These are phyloP conservation scores for Coleophora flavipennella DNA, from an alignment of 2,888 invertebrate genomes.

Conservation along the genomic window DNA sequence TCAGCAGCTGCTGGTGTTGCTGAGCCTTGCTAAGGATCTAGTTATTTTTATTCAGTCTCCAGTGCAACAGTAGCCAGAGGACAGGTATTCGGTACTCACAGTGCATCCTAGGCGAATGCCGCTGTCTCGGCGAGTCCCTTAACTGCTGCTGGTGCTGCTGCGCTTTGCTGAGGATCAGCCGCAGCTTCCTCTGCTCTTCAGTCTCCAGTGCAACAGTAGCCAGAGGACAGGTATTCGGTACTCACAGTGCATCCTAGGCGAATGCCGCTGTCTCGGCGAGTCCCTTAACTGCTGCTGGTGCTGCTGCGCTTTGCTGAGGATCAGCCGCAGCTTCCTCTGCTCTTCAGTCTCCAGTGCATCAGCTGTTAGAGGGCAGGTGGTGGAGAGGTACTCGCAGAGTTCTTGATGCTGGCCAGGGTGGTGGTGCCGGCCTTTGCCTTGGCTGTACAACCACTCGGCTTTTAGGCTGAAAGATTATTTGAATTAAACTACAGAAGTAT, in stretches of 20 bases:
- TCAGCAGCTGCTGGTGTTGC: conserved; percentile 88
- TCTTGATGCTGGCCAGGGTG: conserved; percentile 87
- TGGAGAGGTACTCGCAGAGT: conserved; percentile 85
- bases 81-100: conserved; percentile 74
- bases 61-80: conserved; percentile 86
- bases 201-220: conserved; percentile 87
- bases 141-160: conserved; percentile 91
- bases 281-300: conserved; percentile 89
- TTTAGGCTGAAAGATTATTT: conserved; percentile 79
- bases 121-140: conserved; percentile 66
- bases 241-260: conserved; percentile 65
- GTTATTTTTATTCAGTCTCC: conserved; percentile 89
- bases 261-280: conserved; percentile 45
- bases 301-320: conserved; percentile 91
- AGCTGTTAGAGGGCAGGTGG: conserved; percentile 88
- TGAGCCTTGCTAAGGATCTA: conserved; percentile 91
- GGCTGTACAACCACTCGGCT: conserved; percentile 96
- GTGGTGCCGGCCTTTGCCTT: conserved; percentile 92
- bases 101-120: conserved; percentile 65
- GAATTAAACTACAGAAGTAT: too few relatives aligned
- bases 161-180: conserved; percentile 89
- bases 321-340: conserved; percentile 87
- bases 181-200: conserved; percentile 89
- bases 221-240: conserved; percentile 80
- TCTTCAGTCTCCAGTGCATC: conserved; percentile 87